A percentile compares a stretch with the other conserved stretches of the same genome.
These are phyloP conservation scores for Ursus arctos DNA, from an alignment of 2,113 vertebrate genomes.

Conservation along the genomic window DNA sequence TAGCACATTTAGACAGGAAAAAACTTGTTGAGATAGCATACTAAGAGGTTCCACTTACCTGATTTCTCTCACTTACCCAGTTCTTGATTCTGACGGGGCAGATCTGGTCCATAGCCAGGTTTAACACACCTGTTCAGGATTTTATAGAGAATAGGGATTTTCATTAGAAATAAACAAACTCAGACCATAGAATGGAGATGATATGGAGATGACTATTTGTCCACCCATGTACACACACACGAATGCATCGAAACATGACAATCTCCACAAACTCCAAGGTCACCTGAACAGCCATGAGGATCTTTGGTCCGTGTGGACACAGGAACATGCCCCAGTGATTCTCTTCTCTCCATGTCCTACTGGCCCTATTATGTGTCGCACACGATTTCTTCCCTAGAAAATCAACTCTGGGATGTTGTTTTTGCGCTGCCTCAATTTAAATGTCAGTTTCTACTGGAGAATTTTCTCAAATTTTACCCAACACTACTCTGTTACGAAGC, in stretches of 20 bases:
- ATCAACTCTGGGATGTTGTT: not conserved
- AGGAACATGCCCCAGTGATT: not conserved
- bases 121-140: not conserved
- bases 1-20: not conserved
- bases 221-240: fast-evolving
- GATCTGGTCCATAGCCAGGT: not conserved
- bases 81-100: not conserved
- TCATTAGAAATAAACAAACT: not conserved
- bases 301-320: not conserved
- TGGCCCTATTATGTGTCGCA: not conserved
- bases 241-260: not conserved
- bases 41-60: not conserved
- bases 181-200: not conserved
- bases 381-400: not conserved
- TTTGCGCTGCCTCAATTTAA: not conserved
- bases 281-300: fast-evolving
- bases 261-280: not conserved
- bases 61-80: not conserved
- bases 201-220: not conserved
- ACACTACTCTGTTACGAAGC: not conserved
- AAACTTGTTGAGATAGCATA: not conserved
- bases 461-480: not conserved
- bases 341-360: not conserved
- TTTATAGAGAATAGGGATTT: not conserved
- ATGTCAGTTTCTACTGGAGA: not conserved